A percentile compares a stretch with the other conserved stretches of the same genome.
phyloP scores from a whole-genome alignment of 2,113 vertebrate species.

The Mirza zaza region DNA sequence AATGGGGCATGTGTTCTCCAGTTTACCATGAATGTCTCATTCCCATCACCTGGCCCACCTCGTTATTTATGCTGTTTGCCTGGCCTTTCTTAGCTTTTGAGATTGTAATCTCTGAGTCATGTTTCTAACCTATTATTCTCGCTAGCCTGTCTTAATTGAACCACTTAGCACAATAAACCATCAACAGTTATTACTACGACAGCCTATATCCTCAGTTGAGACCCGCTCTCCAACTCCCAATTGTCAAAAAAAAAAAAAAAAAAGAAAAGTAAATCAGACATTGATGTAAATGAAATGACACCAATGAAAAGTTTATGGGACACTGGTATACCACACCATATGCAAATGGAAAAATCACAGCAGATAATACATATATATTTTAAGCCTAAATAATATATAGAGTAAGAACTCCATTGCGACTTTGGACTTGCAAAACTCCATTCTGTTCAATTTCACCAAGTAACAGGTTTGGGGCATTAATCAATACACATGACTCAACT shows the following conservation, averaged over 20 bases:
- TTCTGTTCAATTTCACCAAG: constrained; percentile 10
- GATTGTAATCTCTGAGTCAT: neutral
- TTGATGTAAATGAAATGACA: neutral
- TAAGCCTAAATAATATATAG: neutral
- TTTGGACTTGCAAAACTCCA: neutral
- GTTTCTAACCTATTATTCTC: neutral
- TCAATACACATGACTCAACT: neutral
- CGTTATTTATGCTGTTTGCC: neutral
- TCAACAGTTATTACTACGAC: neutral
- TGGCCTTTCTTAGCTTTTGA: neutral
- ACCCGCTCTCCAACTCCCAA: accelerated
- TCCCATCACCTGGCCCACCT: neutral
- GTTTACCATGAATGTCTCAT: neutral
- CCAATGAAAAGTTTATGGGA: neutral
- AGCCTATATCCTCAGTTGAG: neutral
- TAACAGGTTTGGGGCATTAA: neutral
- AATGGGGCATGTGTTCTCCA: neutral
- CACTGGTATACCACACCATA: neutral
- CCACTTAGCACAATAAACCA: neutral
- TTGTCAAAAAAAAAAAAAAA: neutral
- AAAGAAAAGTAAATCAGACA: neutral
- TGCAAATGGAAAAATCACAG: neutral
- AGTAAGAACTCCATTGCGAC: neutral
- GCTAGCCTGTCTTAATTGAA: neutral
- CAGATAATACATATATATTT: neutral